Base-by-base conservation (phyloP, 2,888 invertebrate species). In the Dasypolia templi region DNA sequence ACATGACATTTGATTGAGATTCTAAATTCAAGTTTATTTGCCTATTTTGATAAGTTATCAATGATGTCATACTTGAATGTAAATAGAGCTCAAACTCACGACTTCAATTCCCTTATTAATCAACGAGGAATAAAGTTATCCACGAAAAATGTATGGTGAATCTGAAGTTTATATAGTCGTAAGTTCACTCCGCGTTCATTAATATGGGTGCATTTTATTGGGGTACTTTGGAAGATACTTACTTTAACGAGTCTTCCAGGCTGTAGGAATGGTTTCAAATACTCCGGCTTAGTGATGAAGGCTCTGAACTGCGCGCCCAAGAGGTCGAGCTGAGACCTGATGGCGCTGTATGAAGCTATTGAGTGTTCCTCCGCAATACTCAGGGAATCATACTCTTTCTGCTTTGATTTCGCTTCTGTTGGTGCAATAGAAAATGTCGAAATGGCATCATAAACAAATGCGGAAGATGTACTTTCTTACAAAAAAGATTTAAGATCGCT, bases 171-270 rank as follows among this genome's bases (percentile, higher is more conserved):
- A 11, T 22, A 51, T 29, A 55, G 19, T 55, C 29, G 29, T 55
- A 55, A 29, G 6, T 55, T 55, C 4, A 12, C 6, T 59, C 7
- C 39, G 4, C 11, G 17, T 26, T 61, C 26, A 61, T 39, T 59
- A 2, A n/a, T 11, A 39, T 4, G 9, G 35, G 9, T 14, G n/a
- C 19, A 35, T 53, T 53, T 53, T 53, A 53, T 14, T 14, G 14
- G 53, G 2, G 14, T 26, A 66, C n/a, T 32, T 32, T 19, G n/a
- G 2, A 68, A 42, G 12, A 35, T n/a, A 75, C 73, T 65, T 92
- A 99, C 99, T 96, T 99, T 98, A 22, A 99, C 97, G 88, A 99
- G 96, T 88, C 99, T 96, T 1, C 99, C 99, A 0, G 99, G 98
- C 92, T 99, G 99, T 75, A 99, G 95, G 95, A 99, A 99, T 0